Evolutionary conservation across 2,797 vertebrate species (phyloP).

Genomic region (Eremophila alpestris): DNA sequence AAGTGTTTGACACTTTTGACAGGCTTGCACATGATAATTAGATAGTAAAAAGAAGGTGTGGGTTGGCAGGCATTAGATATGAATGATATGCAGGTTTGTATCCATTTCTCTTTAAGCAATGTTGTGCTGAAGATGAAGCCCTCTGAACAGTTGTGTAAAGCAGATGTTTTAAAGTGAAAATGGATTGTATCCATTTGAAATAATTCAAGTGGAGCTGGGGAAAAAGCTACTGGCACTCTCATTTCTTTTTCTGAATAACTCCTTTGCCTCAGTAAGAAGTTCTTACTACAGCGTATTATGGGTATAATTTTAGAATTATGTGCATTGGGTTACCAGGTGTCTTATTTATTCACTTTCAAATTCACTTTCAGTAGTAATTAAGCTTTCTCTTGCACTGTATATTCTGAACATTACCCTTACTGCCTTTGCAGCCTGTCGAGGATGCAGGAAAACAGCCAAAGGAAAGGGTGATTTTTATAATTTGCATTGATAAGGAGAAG

Average conservation of each 20-base stretch:
- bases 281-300: not conserved
- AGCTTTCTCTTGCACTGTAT: not conserved
- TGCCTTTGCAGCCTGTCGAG: not conserved
- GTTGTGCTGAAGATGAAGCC: not conserved
- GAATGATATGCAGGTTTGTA: not conserved
- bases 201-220: not conserved
- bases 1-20: conserved; percentile 19
- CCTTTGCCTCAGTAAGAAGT: not conserved
- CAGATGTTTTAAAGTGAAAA: not conserved
- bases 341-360: not conserved
- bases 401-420: not conserved
- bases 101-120: conserved; percentile 16
- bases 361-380: not conserved
- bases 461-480: not conserved
- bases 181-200: not conserved
- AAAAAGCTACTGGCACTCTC: not conserved
- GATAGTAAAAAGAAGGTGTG: conserved; percentile 20
- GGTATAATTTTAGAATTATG: not conserved
- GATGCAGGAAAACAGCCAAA: not conserved
- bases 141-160: not conserved
- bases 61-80: not conserved
- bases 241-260: not conserved
- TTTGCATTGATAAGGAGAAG: not conserved
- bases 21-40: conserved; percentile 33
- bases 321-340: not conserved